phyloP scores from a whole-genome alignment of 2,888 invertebrate species.

The Drosophila tanythrix region DNA sequence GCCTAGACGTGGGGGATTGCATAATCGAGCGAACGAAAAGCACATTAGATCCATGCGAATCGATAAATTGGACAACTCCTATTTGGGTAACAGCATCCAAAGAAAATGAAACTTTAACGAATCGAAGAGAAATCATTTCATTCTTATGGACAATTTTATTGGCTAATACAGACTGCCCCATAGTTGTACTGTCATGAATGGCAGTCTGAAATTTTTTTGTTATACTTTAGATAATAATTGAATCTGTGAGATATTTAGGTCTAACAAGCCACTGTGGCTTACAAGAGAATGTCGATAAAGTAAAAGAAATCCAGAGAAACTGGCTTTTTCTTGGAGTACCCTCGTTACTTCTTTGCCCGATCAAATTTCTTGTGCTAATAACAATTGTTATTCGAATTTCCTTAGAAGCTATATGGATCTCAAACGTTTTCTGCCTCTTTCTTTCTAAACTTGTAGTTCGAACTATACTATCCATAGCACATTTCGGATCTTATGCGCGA shows the following conservation, averaged over 20 bases:
- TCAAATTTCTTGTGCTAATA: not conserved
- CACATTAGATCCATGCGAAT: slow-evolving; percentile 13
- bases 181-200: too few relatives aligned
- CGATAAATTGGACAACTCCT: slow-evolving; percentile 12
- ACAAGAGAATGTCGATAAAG: not conserved
- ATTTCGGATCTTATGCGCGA: not conserved
- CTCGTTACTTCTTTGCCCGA: not conserved
- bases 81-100: not conserved
- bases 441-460: not conserved
- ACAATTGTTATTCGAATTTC: not conserved
- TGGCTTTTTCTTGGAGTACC: not conserved
- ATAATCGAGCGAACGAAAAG: slow-evolving; percentile 50
- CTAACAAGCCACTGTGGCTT: not conserved
- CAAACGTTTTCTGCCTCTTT: not conserved
- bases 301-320: not conserved
- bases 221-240: not conserved
- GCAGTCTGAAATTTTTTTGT: too few relatives aligned
- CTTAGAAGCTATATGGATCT: not conserved
- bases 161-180: not conserved
- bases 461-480: not conserved
- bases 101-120: not conserved
- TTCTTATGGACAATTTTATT: not conserved
- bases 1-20: slow-evolving; percentile 68
- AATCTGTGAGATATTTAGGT: not conserved
- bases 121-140: not conserved